Conservation (phyloP, 2,113 vertebrate genomes). For the Hemicordylus capensis region DNA sequence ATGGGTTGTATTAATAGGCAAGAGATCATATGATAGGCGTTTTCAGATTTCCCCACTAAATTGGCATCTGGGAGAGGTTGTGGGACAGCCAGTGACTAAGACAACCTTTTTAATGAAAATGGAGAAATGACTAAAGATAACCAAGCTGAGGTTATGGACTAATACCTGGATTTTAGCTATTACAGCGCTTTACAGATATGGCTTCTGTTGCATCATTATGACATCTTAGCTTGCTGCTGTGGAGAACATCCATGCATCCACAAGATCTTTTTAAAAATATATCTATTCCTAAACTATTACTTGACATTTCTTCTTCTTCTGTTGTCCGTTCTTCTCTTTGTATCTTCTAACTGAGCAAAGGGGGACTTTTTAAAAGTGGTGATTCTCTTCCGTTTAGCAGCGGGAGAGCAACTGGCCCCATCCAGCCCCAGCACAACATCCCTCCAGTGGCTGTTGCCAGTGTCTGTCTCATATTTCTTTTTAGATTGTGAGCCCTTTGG, state of each 20-base stretch:
- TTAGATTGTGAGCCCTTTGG: too few relatives aligned
- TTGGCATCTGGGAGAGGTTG: conserved; percentile 39
- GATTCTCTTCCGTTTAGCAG: too few relatives aligned
- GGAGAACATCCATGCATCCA: background rate
- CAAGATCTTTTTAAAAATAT: too few relatives aligned
- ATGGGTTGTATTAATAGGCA: conserved; percentile 33
- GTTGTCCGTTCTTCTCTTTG: background rate
- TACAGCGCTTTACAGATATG: background rate
- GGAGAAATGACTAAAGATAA: conserved; percentile 46
- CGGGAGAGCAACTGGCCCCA: too few relatives aligned
- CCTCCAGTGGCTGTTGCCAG: too few relatives aligned
- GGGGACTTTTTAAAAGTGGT: too few relatives aligned
- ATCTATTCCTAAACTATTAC: background rate
- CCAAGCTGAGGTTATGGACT: conserved; percentile 41
- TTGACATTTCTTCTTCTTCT: too few relatives aligned
- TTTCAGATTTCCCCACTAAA: conserved; percentile 17
- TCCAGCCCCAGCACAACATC: too few relatives aligned
- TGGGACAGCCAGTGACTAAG: conserved; percentile 25
- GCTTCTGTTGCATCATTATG: background rate
- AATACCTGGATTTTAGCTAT: conserved; percentile 26
- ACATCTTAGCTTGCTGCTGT: background rate
- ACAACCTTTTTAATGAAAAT: conserved; percentile 26
- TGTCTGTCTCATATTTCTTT: too few relatives aligned
- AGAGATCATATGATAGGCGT: conserved; percentile 21
- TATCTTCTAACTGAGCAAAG: too few relatives aligned